Evolutionary conservation across 2,888 invertebrate species (phyloP).

Genomic region (Syrphus vitripennis): DNA sequence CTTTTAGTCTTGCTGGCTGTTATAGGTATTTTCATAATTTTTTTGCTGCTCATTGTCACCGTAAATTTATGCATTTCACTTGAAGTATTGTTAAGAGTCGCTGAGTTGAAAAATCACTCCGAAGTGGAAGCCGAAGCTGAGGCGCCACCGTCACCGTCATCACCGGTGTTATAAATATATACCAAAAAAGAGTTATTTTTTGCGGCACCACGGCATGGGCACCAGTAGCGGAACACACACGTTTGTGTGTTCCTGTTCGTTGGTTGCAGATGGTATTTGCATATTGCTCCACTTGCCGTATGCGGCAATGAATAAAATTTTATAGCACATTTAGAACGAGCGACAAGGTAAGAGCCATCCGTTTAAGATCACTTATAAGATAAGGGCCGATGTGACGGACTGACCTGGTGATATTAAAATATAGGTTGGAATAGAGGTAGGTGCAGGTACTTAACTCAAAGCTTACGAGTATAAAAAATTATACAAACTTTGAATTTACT

Average conservation of each 20-base stretch:
- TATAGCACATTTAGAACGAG: conserved; percentile 20
- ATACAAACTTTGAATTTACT: too few species aligned
- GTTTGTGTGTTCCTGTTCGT: not conserved
- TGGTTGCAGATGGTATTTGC: conserved; percentile 42
- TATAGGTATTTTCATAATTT: conserved; percentile 16
- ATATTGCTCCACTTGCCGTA: conserved; percentile 36
- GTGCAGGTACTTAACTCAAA: not conserved
- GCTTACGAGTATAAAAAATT: not conserved
- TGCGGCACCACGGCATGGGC: not conserved
- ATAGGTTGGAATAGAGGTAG: too few species aligned
- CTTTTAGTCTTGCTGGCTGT: not conserved
- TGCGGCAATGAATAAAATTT: conserved; percentile 38
- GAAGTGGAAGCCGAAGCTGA: conserved; percentile 21
- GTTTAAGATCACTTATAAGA: conserved; percentile 34
- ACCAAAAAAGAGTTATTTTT: conserved; percentile 21
- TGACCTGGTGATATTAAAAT: too few species aligned
- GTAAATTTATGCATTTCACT: conserved; percentile 69
- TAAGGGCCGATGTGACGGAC: conserved; percentile 7
- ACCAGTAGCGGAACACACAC: not conserved
- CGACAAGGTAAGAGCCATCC: conserved; percentile 24
- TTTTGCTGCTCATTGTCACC: conserved; percentile 50
- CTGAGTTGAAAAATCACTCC: conserved; percentile 63
- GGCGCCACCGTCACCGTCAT: conserved; percentile 20
- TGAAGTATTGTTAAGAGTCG: conserved; percentile 61
- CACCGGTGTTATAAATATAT: conserved; percentile 5